Evolutionary conservation across 2,888 invertebrate genomes (phyloP).

Genomic region (Spodoptera littoralis): DNA sequence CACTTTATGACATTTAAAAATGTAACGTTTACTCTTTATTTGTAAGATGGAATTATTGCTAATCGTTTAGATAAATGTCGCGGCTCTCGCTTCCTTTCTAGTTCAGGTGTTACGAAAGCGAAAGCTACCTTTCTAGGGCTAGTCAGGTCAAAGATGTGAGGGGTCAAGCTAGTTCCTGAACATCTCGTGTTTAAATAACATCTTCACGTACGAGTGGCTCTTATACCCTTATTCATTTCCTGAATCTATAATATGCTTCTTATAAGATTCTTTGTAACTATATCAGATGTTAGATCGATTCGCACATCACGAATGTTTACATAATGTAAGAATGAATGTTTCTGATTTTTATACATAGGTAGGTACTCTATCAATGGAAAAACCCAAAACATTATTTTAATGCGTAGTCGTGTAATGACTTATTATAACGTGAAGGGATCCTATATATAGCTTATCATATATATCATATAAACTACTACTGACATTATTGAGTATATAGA

Average conservation of each 20-base stretch:
- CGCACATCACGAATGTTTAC: background rate
- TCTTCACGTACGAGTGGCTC: conserved; percentile 2
- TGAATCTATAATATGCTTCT: background rate
- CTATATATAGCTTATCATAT: too few relatives aligned
- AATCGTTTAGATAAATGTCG: conserved; percentile 25
- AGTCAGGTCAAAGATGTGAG: conserved; percentile 40
- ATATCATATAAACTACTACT: too few relatives aligned
- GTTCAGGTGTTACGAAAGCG: conserved; percentile 33
- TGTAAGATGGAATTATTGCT: conserved; percentile 7
- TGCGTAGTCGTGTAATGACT: too few relatives aligned
- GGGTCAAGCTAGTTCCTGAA: conserved; percentile 25
- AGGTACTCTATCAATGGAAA: too few relatives aligned
- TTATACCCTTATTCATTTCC: conserved; percentile 2
- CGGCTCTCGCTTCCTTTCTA: conserved; percentile 34
- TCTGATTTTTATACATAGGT: too few relatives aligned
- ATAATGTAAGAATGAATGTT: background rate
- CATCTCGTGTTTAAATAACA: conserved; percentile 13
- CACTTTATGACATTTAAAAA: conserved; percentile 24
- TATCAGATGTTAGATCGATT: too few relatives aligned
- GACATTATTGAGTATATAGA: too few relatives aligned
- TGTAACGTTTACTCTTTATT: conserved; percentile 12
- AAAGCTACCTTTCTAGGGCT: conserved; percentile 47
- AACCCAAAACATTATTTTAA: too few relatives aligned
- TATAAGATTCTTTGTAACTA: too few relatives aligned
- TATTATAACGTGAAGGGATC: too few relatives aligned